phyloP scores from a whole-genome alignment of 1,140 invertebrate species.

The Listronotus bonariensis region DNA sequence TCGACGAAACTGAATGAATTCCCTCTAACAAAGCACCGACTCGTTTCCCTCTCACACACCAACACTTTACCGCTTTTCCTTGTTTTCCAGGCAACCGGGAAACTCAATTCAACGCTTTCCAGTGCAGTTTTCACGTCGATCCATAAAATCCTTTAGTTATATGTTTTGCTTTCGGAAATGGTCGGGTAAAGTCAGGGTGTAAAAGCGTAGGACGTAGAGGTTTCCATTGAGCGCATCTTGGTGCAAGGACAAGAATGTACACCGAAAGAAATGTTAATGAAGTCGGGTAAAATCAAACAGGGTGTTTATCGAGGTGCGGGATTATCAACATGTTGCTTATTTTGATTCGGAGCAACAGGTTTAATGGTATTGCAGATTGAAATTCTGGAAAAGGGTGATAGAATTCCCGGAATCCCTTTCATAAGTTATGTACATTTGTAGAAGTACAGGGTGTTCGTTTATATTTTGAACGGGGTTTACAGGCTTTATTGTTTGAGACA shows the following conservation, averaged over 20 bases:
- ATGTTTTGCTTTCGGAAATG: conserved; percentile 6
- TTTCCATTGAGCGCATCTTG: conserved; percentile 1
- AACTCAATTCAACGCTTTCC: conserved; percentile 24
- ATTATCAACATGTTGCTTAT: neutral
- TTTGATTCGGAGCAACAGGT: neutral
- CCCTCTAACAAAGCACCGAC: conserved; percentile 7
- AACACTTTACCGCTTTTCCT: conserved; percentile 13
- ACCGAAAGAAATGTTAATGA: neutral
- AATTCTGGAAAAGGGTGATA: no score
- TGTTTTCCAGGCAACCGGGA: conserved; percentile 6
- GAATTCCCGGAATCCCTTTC: no score
- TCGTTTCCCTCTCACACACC: conserved; percentile 12
- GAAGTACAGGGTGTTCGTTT: no score
- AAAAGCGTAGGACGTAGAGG: conserved; percentile 11
- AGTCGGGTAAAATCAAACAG: no score
- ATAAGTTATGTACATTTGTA: no score
- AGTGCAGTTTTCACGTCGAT: conserved; percentile 34
- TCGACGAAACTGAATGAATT: conserved; percentile 20
- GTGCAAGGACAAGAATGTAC: conserved; percentile 13
- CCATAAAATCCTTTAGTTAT: conserved; percentile 22
- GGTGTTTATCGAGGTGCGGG: neutral
- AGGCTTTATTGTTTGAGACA: no score
- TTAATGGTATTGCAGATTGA: no score
- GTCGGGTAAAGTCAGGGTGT: conserved; percentile 11
- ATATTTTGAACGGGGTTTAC: no score